Percentiles rank a stretch among this genome's conserved stretches.
Evolutionary conservation across 2,888 invertebrate species (phyloP).

Genomic region (Philhelius pedissequus): DNA sequence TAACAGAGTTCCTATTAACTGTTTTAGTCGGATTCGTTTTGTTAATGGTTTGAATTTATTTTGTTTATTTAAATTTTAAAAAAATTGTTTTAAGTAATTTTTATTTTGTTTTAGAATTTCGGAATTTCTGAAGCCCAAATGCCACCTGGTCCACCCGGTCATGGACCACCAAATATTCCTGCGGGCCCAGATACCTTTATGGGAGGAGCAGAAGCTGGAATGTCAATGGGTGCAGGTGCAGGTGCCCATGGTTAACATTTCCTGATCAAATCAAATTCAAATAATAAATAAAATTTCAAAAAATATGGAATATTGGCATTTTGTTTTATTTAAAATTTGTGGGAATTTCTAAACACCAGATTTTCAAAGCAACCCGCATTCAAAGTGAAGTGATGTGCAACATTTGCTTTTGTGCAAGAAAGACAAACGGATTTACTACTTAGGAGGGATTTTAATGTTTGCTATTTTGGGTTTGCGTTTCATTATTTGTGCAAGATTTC

Average conservation of each 20-base stretch:
- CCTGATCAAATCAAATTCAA: neutral
- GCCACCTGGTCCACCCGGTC: neutral
- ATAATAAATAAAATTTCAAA: neutral
- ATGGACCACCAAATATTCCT: neutral
- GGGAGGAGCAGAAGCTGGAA: neutral
- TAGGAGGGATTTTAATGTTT: no score
- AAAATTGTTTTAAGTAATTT: neutral
- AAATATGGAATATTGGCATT: neutral
- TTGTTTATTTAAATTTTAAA: neutral
- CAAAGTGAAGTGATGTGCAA: no score
- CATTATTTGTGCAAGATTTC: no score
- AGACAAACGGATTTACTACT: no score
- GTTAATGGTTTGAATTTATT: neutral
- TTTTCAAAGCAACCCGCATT: no score
- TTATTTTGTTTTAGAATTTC: constrained; percentile 13
- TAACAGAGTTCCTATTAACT: neutral
- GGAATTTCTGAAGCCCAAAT: neutral
- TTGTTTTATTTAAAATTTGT: neutral
- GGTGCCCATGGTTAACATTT: no score
- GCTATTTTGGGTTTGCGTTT: no score
- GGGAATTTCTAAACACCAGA: no score
- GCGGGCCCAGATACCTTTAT: neutral
- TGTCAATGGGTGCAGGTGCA: neutral
- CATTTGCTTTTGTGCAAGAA: no score
- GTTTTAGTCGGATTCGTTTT: neutral